Conservation (phyloP, 1,140 invertebrate species). For the Colletes latitarsis region DNA sequence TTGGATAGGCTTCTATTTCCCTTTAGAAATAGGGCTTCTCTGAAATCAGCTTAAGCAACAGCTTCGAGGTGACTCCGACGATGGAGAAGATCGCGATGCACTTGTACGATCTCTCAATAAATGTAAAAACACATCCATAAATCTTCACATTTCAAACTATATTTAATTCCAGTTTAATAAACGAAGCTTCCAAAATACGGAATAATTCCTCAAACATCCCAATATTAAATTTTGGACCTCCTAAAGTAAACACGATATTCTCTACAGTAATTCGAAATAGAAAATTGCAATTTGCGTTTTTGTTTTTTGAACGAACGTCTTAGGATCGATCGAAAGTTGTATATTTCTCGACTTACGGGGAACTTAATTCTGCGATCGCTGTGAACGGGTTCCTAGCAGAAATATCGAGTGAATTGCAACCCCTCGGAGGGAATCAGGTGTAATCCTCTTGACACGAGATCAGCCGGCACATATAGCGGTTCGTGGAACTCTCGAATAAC, state of each 20-base stretch:
- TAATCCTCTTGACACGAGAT: slow-evolving; percentile 59
- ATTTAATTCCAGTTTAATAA: no score
- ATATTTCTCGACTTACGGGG: neutral
- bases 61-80: neutral
- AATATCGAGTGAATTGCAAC: slow-evolving; percentile 44
- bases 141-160: no score
- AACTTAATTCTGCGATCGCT: neutral
- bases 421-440: slow-evolving; percentile 43
- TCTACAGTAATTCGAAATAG: no score
- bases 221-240: no score
- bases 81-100: neutral
- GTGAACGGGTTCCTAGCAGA: neutral
- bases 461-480: slow-evolving; percentile 54
- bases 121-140: no score
- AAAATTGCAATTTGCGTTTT: no score
- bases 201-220: no score
- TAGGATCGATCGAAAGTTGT: neutral
- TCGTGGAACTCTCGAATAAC: slow-evolving; percentile 55
- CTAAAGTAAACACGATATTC: no score
- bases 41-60: neutral
- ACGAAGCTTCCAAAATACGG: no score
- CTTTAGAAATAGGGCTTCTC: neutral
- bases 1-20: neutral
- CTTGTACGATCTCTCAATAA: neutral
- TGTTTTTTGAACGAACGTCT: neutral